Evolutionary conservation across 1,140 invertebrate species (phyloP).

Genomic region (Whitmania pigra): DNA sequence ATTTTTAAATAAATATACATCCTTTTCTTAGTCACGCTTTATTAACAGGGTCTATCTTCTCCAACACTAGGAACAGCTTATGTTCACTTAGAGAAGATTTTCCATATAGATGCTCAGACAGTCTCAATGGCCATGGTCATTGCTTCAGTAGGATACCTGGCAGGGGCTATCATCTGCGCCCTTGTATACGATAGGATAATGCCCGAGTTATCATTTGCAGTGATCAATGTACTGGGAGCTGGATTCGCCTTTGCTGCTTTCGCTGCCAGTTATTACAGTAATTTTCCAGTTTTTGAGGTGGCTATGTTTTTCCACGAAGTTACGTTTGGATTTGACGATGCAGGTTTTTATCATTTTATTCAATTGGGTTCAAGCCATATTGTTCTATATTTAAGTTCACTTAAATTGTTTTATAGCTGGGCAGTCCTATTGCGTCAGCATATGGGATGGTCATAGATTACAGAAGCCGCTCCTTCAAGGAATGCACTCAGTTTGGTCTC

Average conservation of each 20-base stretch:
- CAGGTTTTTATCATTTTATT: slow-evolving; percentile 1
- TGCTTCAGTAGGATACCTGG: background rate
- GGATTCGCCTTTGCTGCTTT: background rate
- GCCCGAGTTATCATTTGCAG: background rate
- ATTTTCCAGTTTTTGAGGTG: background rate
- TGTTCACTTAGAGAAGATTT: slow-evolving; percentile 2
- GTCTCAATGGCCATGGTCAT: background rate
- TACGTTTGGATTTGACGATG: background rate
- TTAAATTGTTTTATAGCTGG: background rate
- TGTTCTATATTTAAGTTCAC: background rate
- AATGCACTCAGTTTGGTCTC: slow-evolving; percentile 12
- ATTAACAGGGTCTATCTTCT: background rate
- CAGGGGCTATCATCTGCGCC: background rate
- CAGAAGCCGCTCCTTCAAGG: slow-evolving; percentile 11
- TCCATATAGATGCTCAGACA: background rate
- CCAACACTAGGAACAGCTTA: background rate
- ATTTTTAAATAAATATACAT: background rate
- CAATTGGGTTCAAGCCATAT: background rate
- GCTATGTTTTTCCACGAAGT: background rate
- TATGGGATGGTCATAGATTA: slow-evolving; percentile 6
- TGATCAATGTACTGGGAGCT: background rate
- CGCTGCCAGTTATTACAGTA: background rate
- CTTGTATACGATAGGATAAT: background rate
- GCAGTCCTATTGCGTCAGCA: slow-evolving; percentile 15
- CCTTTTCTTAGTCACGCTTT: no score